Evolutionary conservation across 1,140 invertebrate genomes (phyloP).

Genomic region (Galleria mellonella): DNA sequence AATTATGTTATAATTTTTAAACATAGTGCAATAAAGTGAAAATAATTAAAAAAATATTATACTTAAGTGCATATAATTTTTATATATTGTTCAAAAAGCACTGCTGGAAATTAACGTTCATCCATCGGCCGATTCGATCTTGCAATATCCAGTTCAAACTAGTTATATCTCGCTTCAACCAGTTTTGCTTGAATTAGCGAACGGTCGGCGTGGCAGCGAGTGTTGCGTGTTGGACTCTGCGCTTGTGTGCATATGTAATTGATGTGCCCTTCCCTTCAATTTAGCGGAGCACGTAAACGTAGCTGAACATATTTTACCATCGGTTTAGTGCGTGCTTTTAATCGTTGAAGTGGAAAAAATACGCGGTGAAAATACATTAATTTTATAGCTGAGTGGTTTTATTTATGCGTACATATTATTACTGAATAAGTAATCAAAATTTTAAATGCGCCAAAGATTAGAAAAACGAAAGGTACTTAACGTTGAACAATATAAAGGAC

Average conservation of each 20-base stretch:
- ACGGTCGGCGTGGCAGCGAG: constrained; percentile 31
- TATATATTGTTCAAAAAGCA: too few species aligned
- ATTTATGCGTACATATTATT: too few species aligned
- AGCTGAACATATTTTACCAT: constrained; percentile 25
- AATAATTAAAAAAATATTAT: too few species aligned
- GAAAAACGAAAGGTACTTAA: too few species aligned
- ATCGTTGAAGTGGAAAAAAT: constrained; percentile 2
- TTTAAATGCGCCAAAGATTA: too few species aligned
- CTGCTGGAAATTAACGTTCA: not conserved
- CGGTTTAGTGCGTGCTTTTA: constrained; percentile 23
- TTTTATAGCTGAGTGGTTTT: too few species aligned
- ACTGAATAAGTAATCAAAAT: too few species aligned
- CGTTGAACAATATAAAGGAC: too few species aligned
- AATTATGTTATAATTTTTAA: too few species aligned
- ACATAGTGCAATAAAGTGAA: too few species aligned
- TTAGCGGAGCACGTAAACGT: constrained; percentile 31
- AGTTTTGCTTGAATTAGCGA: constrained; percentile 48
- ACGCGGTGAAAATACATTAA: too few species aligned
- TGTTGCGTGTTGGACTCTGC: constrained; percentile 31
- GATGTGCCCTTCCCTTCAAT: constrained; percentile 47
- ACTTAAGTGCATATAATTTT: too few species aligned
- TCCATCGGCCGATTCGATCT: constrained; percentile 15
- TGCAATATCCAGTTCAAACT: constrained; percentile 37
- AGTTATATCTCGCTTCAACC: constrained; percentile 28
- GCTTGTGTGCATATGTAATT: constrained; percentile 54